These are phyloP conservation scores for Clarias magur DNA, from an alignment of 2,113 vertebrate species.

Conservation along the genomic window DNA sequence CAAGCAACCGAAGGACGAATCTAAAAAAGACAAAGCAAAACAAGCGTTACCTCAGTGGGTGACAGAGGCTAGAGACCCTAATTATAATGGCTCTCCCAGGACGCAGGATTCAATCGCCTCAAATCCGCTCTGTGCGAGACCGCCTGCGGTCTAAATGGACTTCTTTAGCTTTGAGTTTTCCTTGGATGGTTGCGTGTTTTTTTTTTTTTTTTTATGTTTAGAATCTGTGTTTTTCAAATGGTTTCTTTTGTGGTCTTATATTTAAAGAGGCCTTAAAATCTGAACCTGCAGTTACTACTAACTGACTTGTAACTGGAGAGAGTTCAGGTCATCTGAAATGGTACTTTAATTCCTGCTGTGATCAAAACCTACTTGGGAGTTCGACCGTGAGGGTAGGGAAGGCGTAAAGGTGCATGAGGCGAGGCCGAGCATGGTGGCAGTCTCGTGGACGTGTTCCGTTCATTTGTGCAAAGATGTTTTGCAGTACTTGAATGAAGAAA, in stretches of 20 bases:
- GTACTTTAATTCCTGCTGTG: conserved; percentile 80
- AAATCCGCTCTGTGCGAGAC: conserved; percentile 65
- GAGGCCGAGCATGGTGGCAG: conserved; percentile 60
- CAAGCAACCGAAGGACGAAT: conserved; percentile 45
- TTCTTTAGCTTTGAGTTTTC: conserved; percentile 46
- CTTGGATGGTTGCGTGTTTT: conserved; percentile 32
- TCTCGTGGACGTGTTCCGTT: conserved; percentile 66
- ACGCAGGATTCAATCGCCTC: conserved; percentile 59
- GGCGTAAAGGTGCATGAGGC: conserved; percentile 63
- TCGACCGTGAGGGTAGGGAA: conserved; percentile 69
- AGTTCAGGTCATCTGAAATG: conserved; percentile 70
- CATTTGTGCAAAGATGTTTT: conserved; percentile 70
- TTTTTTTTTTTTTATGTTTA: conserved; percentile 49
- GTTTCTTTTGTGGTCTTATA: conserved; percentile 70
- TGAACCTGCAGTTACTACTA: conserved; percentile 65
- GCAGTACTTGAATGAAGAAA: conserved; percentile 77
- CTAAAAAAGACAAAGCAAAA: conserved; percentile 53
- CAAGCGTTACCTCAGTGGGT: conserved; percentile 79
- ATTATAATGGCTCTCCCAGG: conserved; percentile 54
- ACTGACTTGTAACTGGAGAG: conserved; percentile 63
- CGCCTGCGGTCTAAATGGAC: conserved; percentile 68
- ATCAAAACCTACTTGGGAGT: conserved; percentile 76
- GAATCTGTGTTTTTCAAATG: conserved; percentile 38
- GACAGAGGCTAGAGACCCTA: conserved; percentile 70
- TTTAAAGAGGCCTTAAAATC: conserved; percentile 81